Conservation (phyloP, 2,113 vertebrate genomes). For the Gavia stellata region DNA sequence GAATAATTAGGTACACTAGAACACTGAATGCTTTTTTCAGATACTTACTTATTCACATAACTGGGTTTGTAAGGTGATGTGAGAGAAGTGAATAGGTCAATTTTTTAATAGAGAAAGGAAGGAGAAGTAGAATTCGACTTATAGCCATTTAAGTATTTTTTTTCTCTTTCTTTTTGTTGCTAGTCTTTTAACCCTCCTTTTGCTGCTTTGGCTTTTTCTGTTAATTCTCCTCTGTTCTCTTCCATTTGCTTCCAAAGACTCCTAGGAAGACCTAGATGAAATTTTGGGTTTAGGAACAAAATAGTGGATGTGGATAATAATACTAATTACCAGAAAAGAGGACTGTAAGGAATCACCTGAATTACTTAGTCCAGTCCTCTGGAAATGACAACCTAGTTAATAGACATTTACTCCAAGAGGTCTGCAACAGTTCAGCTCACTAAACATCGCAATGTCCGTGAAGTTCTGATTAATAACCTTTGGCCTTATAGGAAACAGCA, state of each 20-base stretch:
- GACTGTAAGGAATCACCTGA: not conserved
- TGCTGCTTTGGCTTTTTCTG: not conserved
- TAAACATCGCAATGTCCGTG: fast-evolving
- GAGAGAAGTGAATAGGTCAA: not conserved
- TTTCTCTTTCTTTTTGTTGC: not conserved
- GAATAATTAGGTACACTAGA: not conserved
- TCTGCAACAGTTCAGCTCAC: not conserved
- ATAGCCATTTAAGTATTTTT: not conserved
- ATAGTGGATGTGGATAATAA: not conserved
- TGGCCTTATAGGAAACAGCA: not conserved
- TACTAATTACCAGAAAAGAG: not conserved
- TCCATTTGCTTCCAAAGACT: not conserved
- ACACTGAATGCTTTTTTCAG: not conserved
- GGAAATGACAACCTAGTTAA: not conserved
- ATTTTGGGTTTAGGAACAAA: not conserved
- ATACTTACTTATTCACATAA: not conserved
- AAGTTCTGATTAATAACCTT: not conserved
- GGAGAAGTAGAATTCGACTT: not conserved
- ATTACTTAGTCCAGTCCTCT: not conserved
- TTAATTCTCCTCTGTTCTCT: not conserved
- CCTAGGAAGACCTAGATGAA: not conserved
- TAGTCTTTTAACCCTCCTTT: not conserved
- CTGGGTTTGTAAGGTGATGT: not conserved
- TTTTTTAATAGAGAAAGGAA: not conserved
- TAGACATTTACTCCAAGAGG: not conserved